Conservation (phyloP, 2,888 invertebrate species). For the Lasioglossum pauxillum region DNA sequence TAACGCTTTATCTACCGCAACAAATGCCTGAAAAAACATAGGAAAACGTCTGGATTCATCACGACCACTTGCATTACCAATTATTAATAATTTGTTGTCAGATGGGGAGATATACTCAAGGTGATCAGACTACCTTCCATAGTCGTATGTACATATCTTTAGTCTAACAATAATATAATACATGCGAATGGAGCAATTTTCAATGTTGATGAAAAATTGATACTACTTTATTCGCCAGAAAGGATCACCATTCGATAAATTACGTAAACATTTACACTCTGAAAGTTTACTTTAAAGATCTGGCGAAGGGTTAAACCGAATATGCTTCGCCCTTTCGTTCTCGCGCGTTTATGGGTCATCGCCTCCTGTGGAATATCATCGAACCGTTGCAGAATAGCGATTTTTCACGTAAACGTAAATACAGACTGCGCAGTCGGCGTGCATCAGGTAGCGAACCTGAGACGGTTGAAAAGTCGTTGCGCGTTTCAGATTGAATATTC, state of each 20-base stretch:
- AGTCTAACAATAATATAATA: not conserved
- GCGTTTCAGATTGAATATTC: slow-evolving; percentile 2
- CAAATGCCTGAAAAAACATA: no score
- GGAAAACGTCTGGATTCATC: no score
- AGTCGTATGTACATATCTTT: not conserved
- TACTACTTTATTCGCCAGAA: not conserved
- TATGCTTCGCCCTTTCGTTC: not conserved
- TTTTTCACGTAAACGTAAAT: slow-evolving; percentile 7
- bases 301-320: not conserved
- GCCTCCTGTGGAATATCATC: not conserved
- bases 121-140: no score
- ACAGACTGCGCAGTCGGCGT: not conserved
- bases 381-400: not conserved
- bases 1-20: not conserved
- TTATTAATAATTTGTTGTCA: no score
- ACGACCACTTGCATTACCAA: no score
- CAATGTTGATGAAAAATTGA: not conserved
- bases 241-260: not conserved
- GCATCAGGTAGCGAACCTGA: not conserved
- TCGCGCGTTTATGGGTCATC: not conserved
- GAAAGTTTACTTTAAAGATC: not conserved
- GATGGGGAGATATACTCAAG: no score
- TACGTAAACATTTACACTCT: not conserved
- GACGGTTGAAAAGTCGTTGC: not conserved
- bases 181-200: not conserved